Evolutionary conservation across 2,113 vertebrate species (phyloP).

Genomic region (Psephotus haematonotus): DNA sequence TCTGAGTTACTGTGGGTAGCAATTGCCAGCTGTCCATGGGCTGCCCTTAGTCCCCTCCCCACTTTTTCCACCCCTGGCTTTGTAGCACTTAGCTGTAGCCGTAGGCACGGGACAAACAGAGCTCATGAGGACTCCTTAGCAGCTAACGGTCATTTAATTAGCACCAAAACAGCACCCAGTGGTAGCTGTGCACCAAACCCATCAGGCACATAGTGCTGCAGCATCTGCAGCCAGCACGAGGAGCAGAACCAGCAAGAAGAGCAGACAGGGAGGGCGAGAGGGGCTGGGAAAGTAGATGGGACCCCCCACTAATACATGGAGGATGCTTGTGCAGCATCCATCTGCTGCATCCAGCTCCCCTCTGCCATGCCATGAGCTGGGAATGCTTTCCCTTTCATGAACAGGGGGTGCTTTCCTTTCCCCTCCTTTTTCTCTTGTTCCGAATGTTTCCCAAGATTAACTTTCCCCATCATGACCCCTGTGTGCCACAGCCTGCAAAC

Average conservation of each 20-base stretch:
- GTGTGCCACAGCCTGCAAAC: not conserved
- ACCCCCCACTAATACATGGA: not conserved
- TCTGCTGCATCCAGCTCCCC: not conserved
- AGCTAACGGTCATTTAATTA: not conserved
- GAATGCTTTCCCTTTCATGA: not conserved
- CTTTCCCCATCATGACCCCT: not conserved
- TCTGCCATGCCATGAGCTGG: not conserved
- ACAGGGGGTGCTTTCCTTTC: not conserved
- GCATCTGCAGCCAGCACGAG: not conserved
- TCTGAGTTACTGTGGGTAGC: accelerated
- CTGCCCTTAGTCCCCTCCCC: not conserved
- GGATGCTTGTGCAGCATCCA: not conserved
- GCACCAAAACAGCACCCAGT: not conserved
- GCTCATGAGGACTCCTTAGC: not conserved
- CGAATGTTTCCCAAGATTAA: not conserved
- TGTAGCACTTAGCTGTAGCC: not conserved
- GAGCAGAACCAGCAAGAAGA: not conserved
- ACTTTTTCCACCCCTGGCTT: not conserved
- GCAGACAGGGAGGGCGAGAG: not conserved
- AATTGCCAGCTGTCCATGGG: not conserved
- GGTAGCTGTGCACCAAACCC: not conserved
- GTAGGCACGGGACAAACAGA: not conserved
- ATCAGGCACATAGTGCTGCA: not conserved
- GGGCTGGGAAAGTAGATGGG: not conserved
- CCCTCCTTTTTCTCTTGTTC: not conserved